phyloP scores from a whole-genome alignment of 30 jellyfish, hydroid and myxozoan genomes.

The Nemopilema nomurai region DNA sequence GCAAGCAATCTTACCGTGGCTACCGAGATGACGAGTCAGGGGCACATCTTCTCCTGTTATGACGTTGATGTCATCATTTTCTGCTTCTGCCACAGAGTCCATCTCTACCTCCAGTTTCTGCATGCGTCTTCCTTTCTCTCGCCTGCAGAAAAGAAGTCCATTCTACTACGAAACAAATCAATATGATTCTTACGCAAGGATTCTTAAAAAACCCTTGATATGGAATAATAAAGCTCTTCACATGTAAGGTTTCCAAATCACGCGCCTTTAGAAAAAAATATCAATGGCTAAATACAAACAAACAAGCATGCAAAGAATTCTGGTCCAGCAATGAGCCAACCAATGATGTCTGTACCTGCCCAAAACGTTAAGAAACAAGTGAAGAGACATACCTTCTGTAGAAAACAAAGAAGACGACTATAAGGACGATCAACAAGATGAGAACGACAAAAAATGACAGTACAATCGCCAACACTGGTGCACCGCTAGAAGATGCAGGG shows the following conservation, averaged over 20 bases:
- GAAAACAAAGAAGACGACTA: constrained; percentile 18
- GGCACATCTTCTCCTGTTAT: constrained; percentile 41
- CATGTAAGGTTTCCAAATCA: no score
- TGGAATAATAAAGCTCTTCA: no score
- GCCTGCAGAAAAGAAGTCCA: constrained; percentile 3
- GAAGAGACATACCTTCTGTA: constrained; percentile 38
- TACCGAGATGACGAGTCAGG: constrained; percentile 20
- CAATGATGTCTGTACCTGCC: no score
- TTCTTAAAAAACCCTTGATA: no score
- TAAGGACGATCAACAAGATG: constrained; percentile 13
- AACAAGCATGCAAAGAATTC: no score
- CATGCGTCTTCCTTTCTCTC: constrained; percentile 15
- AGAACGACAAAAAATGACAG: constrained; percentile 22
- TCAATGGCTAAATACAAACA: no score
- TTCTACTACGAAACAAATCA: no score
- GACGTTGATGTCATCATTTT: constrained; percentile 13
- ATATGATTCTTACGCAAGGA: no score
- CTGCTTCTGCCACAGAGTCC: constrained; percentile 61
- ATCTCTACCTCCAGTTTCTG: constrained; percentile 61
- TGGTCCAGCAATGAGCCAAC: no score
- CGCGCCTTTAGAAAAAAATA: no score
- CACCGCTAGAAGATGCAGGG: not conserved
- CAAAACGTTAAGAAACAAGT: not conserved
- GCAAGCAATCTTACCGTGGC: constrained; percentile 37
- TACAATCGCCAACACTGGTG: constrained; percentile 20